phyloP scores from a whole-genome alignment of 2,113 vertebrate species.

The Tylochromis polylepis region DNA sequence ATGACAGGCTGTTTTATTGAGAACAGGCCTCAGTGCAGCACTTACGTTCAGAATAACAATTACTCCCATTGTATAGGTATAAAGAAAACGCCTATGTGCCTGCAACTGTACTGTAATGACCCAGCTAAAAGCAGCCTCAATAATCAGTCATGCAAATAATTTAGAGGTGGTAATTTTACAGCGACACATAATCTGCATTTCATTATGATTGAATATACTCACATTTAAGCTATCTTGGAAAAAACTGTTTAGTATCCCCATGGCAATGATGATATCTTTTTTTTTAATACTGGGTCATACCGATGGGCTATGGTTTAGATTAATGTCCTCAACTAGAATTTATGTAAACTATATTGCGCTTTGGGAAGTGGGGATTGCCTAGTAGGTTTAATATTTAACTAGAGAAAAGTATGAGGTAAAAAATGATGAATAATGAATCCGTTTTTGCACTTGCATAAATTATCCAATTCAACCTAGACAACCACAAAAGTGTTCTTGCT shows the following conservation, averaged over 20 bases:
- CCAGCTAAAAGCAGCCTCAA: not conserved
- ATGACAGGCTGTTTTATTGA: conserved; percentile 30
- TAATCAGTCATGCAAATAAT: conserved; percentile 42
- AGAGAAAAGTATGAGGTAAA: not conserved
- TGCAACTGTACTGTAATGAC: not conserved
- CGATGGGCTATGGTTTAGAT: not conserved
- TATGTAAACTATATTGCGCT: not conserved
- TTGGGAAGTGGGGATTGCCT: not conserved
- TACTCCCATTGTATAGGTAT: conserved; percentile 27
- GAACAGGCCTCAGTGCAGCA: conserved; percentile 5
- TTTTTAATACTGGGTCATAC: conserved; percentile 14
- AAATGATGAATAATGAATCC: not conserved
- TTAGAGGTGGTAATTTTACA: conserved; percentile 29
- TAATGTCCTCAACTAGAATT: conserved; percentile 24
- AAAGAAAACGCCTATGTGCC: conserved; percentile 31
- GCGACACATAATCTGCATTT: conserved; percentile 23
- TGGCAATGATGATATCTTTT: conserved; percentile 15
- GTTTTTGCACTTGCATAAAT: not conserved
- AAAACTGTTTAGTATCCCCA: not conserved
- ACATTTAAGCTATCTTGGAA: conserved; percentile 7
- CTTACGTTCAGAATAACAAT: conserved; percentile 24
- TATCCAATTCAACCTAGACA: not conserved
- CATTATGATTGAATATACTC: not conserved
- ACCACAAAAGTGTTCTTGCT: not conserved
- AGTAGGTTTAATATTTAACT: conserved; percentile 10